phyloP scores from a whole-genome alignment of 2,888 invertebrate genomes.

The Corbicula japonica region DNA sequence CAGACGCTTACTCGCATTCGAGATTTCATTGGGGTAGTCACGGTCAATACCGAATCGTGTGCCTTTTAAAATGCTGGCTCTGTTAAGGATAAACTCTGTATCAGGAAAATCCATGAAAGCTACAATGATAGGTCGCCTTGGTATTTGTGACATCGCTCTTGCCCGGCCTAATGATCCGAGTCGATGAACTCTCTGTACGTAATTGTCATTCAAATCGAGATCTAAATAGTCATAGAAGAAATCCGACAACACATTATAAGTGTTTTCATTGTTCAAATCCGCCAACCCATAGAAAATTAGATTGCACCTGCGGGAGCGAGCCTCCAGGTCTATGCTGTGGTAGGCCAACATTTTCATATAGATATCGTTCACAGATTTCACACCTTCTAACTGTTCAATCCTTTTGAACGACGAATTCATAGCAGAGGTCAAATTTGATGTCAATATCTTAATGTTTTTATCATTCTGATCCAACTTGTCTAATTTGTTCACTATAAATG shows the following conservation, averaged over 20 bases:
- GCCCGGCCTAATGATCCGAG: background rate
- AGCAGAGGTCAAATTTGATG: background rate
- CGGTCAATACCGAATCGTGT: slow-evolving; percentile 5
- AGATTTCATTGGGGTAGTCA: slow-evolving; percentile 14
- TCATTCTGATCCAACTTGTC: slow-evolving; percentile 10
- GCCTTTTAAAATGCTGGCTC: background rate
- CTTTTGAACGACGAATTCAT: background rate
- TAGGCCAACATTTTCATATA: slow-evolving; percentile 7
- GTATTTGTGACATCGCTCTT: background rate
- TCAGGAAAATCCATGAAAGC: too few species aligned
- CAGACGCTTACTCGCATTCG: background rate
- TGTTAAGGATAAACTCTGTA: background rate
- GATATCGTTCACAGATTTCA: background rate
- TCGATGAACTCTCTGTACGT: slow-evolving; percentile 9
- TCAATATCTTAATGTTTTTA: background rate
- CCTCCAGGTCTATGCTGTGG: slow-evolving; percentile 16
- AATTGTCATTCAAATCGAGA: background rate
- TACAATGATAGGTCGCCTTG: too few species aligned
- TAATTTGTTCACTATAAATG: background rate
- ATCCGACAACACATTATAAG: background rate
- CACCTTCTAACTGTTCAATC: background rate
- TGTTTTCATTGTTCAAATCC: background rate
- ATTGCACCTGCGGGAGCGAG: slow-evolving; percentile 7
- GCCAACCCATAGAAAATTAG: slow-evolving; percentile 20
- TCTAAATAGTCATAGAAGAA: background rate